phyloP scores from a whole-genome alignment of 1,140 invertebrate species.

The Bilobella aurantiaca region DNA sequence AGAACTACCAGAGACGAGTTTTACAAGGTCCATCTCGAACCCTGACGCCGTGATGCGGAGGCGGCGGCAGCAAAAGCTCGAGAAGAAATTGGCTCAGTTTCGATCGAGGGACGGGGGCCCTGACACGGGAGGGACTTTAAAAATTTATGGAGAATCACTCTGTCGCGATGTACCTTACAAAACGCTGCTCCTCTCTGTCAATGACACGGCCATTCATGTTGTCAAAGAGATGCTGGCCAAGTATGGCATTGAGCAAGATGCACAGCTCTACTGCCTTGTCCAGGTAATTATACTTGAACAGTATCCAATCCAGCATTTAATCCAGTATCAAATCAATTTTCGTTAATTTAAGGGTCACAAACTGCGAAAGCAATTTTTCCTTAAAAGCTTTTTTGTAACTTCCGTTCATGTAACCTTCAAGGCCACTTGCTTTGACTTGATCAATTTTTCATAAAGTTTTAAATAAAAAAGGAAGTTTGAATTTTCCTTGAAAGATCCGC shows the following conservation, averaged over 20 bases:
- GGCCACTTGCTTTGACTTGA: too few species aligned
- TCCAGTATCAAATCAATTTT: too few species aligned
- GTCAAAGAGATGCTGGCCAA: constrained; percentile 94
- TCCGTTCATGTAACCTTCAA: too few species aligned
- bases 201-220: constrained; percentile 81
- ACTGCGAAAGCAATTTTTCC: too few species aligned
- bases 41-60: constrained; percentile 98
- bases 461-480: too few species aligned
- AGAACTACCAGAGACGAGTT: constrained; percentile 95
- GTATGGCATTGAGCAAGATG: constrained; percentile 85
- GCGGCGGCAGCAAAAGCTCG: constrained; percentile 90
- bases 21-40: constrained; percentile 96
- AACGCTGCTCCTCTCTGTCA: constrained; percentile 83
- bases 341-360: too few species aligned
- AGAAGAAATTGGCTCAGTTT: constrained; percentile 93
- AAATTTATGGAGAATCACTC: constrained; percentile 94
- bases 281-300: too few species aligned
- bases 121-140: constrained; percentile 83
- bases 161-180: constrained; percentile 97
- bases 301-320: too few species aligned
- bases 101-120: constrained; percentile 62
- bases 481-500: too few species aligned
- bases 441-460: too few species aligned
- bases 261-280: constrained; percentile 82
- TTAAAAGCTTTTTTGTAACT: too few species aligned